Evolutionary conservation across 2,113 vertebrate species (phyloP), one percentile per base, ranked within the genome.

Genomic region (Corydoras maculifer): DNA sequence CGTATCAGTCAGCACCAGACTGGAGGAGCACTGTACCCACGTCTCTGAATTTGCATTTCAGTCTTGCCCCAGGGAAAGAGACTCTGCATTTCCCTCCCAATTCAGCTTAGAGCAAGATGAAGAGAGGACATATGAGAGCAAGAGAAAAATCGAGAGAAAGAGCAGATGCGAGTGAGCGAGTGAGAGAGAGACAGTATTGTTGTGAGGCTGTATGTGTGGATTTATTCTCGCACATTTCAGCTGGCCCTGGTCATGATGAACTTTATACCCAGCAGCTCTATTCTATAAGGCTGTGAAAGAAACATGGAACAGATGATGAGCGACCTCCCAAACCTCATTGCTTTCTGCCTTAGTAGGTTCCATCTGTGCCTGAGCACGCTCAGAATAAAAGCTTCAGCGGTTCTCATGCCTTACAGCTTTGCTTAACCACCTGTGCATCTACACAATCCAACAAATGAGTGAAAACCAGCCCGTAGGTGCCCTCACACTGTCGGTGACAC

Each of bases 1-100:
- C 84, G 78, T 89, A 88, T 89, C 86, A 86, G 83, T 81, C 82
- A 75, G 82, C 84, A 80, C 83, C 88, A 89, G 84, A 87, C 87
- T 82, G 81, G 79, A 80, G 74, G 78, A 84, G 85, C 29, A 86
- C 81, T 80, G 85, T 84, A 75, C 68, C 82, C 84, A 79, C 67
- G 70, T 84, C 69, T 77, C 82, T 75, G 81, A 84, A 89, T 86
- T 85, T 82, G 85, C 88, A 87, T 87, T 85, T 81, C 61, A 79
- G 81, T 79, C 79, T 80, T 81, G 49, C 82, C 84, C 69, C 69
- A 65, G 80, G 83, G 82, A 83, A 81, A 83, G 77, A 78, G 49
- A 55, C 79, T 61, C 67, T 65, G 48, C 66, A 8, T 51, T 58
- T 32, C 63, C 29, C 55, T 9, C 59, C 72, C 8, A 32, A 9